Evolutionary conservation across 2,113 vertebrate genomes (phyloP), one percentile per base, ranked within the genome.

Genomic region (Hydrolagus affinis): DNA sequence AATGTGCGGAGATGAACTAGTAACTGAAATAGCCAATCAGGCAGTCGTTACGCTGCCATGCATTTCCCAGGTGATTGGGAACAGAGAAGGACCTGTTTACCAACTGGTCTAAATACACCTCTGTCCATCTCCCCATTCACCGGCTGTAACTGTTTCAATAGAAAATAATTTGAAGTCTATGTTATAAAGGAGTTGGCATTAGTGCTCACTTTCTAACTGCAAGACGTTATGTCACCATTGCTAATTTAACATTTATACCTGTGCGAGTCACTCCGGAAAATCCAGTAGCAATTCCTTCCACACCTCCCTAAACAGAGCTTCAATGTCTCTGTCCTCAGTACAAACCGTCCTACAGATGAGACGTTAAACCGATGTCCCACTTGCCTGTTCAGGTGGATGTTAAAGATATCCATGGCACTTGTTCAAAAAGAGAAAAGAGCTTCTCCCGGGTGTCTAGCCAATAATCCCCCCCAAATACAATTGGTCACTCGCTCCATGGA

Each of bases 121-220:
- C 60, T 25, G 6, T 44, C 44, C 44, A 1, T 44, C 44, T 44
- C 6, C 6, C 44, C 44, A 44, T 44, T 6, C 2, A 6, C 44
- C 44, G 1, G 44, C 44, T 44, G 44, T 62, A 32, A 19, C 8
- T 21, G 28, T 83, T 72, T 66, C 11, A 66, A 28, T 25, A 19
- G 23, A 83, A 83, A 66, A 19, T 83, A 66, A 62, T 21, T 78
- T 78, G 57, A 62, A 83, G 66, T 66, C 14, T 28, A n/a, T 74
- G 32, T 64, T 77, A 59, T 59, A 77, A 59, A 30, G 19, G 17
- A 9, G 25, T 66, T 23, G 15, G 25, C 14, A 6, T 66, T 44
- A 6, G 44, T 44, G 44, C 44, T 44, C 44, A 44, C 44, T 44
- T 44, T 28, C 60, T 64, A 66, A 66, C 62, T 66, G 23, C 60